phyloP scores from a whole-genome alignment of 2,888 invertebrate species.

The Cantharis rustica region DNA sequence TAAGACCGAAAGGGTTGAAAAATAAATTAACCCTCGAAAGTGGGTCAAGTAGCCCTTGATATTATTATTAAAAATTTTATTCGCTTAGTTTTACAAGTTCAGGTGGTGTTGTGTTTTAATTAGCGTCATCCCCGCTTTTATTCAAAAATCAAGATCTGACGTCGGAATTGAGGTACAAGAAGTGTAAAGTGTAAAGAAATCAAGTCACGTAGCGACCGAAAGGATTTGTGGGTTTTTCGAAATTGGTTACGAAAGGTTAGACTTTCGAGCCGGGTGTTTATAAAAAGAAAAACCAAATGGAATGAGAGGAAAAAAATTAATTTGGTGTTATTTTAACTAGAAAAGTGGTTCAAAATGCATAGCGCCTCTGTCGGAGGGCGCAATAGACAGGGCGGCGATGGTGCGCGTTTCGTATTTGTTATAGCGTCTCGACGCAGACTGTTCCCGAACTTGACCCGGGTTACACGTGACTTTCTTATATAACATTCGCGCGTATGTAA shows the following conservation, averaged over 20 bases:
- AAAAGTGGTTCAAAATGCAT: not conserved
- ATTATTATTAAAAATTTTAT: not conserved
- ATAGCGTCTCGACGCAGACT: constrained; percentile 52
- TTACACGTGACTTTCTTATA: constrained; percentile 59
- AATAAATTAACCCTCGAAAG: not conserved
- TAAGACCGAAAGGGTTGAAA: not conserved
- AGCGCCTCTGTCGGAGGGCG: constrained; percentile 43
- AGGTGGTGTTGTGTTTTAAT: not conserved
- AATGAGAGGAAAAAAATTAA: not conserved
- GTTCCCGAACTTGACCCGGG: constrained; percentile 53
- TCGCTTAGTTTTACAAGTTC: not conserved
- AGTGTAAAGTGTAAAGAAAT: not conserved
- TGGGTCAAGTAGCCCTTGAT: not conserved
- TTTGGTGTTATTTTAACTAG: not conserved
- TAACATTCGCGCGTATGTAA: constrained; percentile 47
- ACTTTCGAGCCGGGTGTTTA: not conserved
- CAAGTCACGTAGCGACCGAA: not conserved
- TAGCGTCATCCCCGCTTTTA: not conserved
- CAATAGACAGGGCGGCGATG: constrained; percentile 49
- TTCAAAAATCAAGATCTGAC: not conserved
- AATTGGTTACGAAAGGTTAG: not conserved
- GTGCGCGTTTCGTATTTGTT: constrained; percentile 50
- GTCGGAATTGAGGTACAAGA: not conserved
- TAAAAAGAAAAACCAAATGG: not conserved
- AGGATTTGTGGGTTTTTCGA: not conserved